These are phyloP conservation scores for Pseudomyrmex cubaensis DNA, from an alignment of 1,140 invertebrate species.

Conservation along the genomic window DNA sequence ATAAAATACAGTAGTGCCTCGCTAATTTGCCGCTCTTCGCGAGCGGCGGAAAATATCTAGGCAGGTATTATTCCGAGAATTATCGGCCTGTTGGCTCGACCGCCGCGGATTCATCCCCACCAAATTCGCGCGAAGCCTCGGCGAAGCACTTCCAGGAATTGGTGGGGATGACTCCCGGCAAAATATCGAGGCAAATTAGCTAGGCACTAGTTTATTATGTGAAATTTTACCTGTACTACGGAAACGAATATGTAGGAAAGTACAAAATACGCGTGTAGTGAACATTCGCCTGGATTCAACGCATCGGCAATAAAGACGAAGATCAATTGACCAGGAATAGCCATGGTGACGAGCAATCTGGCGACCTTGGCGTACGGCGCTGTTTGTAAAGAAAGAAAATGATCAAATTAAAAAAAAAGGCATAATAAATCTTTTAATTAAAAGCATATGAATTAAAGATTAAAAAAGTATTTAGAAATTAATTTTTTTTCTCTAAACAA, in stretches of 20 bases:
- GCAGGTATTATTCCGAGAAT: no score
- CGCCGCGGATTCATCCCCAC: no score
- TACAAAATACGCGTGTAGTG: constrained; percentile 88
- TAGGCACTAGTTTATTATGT: neutral
- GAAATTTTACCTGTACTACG: constrained; percentile 86
- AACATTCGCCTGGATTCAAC: constrained; percentile 87
- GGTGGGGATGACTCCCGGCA: no score
- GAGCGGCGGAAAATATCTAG: no score
- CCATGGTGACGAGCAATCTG: constrained; percentile 93
- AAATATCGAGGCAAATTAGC: no score
- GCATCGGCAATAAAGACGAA: constrained; percentile 94
- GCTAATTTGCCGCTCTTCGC: no score
- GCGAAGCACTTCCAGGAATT: no score
- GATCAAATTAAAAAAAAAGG: neutral
- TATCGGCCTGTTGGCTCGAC: no score
- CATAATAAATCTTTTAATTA: neutral
- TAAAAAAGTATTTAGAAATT: neutral
- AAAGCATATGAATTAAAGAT: neutral
- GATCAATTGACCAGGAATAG: constrained; percentile 96
- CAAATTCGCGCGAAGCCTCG: no score
- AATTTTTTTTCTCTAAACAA: neutral
- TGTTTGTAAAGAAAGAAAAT: constrained; percentile 74
- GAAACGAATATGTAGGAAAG: constrained; percentile 89
- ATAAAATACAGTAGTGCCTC: no score
- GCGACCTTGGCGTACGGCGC: constrained; percentile 92